A percentile compares a stretch with the other conserved stretches of the same genome.
These are phyloP conservation scores for Apodemia mormo DNA, from an alignment of 2,888 invertebrate genomes.

Conservation along the genomic window DNA sequence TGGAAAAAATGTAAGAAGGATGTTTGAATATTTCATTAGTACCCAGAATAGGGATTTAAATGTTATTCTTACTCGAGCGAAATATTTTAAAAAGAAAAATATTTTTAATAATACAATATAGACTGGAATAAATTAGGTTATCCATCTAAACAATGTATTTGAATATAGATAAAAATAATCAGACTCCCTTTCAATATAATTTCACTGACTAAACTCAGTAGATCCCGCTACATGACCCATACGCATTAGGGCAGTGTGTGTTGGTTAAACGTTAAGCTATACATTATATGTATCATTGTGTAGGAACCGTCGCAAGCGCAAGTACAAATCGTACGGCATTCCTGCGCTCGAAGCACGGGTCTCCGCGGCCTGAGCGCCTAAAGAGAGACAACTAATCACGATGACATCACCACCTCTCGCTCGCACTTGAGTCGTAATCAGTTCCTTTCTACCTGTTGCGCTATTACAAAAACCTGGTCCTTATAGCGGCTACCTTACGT, in stretches of 20 bases:
- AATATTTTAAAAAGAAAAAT: too few species aligned
- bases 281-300: slow-evolving; percentile 50
- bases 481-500: slow-evolving; percentile 81
- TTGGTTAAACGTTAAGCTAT: slow-evolving; percentile 62
- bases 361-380: slow-evolving; percentile 37
- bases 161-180: slow-evolving; percentile 71
- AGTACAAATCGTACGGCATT: slow-evolving; percentile 81
- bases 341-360: slow-evolving; percentile 59
- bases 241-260: slow-evolving; percentile 82
- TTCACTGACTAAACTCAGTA: slow-evolving; percentile 79
- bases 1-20: too few species aligned
- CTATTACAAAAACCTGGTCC: slow-evolving; percentile 81
- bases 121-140: slow-evolving; percentile 22
- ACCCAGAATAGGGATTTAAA: too few species aligned
- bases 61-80: too few species aligned
- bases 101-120: not conserved
- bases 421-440: slow-evolving; percentile 71
- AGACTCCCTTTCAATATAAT: slow-evolving; percentile 81
- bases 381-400: slow-evolving; percentile 56
- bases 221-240: slow-evolving; percentile 80
- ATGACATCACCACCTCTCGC: slow-evolving; percentile 59
- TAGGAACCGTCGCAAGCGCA: slow-evolving; percentile 63
- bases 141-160: slow-evolving; percentile 37
- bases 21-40: too few species aligned
- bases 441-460: slow-evolving; percentile 82